Conservation (phyloP, 1,140 invertebrate genomes). For the Scaptomyza hsui region DNA sequence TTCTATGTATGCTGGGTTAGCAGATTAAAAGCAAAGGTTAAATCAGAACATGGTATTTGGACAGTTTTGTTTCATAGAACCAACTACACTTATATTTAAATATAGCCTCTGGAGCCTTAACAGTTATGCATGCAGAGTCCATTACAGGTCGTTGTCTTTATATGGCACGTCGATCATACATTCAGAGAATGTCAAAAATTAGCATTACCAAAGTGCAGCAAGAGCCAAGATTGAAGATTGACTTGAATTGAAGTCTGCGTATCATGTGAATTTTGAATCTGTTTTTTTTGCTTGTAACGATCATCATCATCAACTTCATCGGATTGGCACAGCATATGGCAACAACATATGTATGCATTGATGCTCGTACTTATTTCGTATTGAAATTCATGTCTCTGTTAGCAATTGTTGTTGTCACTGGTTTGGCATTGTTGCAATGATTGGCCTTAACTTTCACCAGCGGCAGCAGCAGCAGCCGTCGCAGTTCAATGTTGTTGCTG, state of each 20-base stretch:
- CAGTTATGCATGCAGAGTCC: slow-evolving; percentile 22
- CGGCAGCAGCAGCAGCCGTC: slow-evolving; percentile 59
- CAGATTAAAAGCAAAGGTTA: neutral
- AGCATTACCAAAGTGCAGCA: slow-evolving; percentile 29
- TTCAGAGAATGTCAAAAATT: slow-evolving; percentile 33
- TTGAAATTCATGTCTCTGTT: slow-evolving; percentile 78
- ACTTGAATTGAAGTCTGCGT: slow-evolving; percentile 30
- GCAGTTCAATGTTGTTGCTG: slow-evolving; percentile 33
- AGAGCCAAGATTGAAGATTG: slow-evolving; percentile 7
- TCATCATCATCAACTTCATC: slow-evolving; percentile 4
- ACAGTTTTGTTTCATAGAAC: neutral
- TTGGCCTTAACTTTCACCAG: slow-evolving; percentile 72
- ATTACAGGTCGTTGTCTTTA: slow-evolving; percentile 14
- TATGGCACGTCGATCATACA: slow-evolving; percentile 40
- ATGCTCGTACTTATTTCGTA: slow-evolving; percentile 33
- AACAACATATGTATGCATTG: slow-evolving; percentile 6
- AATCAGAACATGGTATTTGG: neutral
- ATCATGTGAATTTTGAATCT: slow-evolving; percentile 24
- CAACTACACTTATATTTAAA: slow-evolving; percentile 6
- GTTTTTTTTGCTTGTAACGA: neutral
- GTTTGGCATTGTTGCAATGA: slow-evolving; percentile 65
- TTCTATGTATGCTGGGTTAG: neutral
- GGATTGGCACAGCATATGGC: slow-evolving; percentile 16
- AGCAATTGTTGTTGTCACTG: slow-evolving; percentile 53
- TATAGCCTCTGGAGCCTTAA: neutral